Evolutionary conservation across 1,140 invertebrate genomes (phyloP).

Genomic region (Vanessa atalanta): DNA sequence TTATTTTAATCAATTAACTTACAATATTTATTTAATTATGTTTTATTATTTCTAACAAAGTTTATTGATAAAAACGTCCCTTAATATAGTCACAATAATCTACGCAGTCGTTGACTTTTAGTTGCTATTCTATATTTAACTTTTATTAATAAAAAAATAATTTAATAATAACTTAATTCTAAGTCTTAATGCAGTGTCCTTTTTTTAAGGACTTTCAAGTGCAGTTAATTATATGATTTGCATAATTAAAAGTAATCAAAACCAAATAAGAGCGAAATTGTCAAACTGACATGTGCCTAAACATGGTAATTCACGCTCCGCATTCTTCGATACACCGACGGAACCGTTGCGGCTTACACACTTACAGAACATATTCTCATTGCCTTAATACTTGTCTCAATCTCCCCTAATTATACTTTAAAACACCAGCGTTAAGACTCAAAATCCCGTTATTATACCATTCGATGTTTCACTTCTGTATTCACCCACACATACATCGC

Average conservation of each 20-base stretch:
- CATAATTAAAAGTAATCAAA: constrained; percentile 51
- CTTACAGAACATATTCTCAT: constrained; percentile 64
- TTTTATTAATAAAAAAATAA: no score
- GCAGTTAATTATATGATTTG: neutral
- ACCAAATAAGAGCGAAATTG: constrained; percentile 72
- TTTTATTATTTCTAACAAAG: no score
- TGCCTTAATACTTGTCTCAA: constrained; percentile 55
- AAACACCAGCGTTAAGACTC: constrained; percentile 28
- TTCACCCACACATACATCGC: constrained; percentile 53
- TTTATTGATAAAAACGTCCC: no score
- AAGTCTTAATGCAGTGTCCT: no score
- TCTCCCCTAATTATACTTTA: constrained; percentile 31
- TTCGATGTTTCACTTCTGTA: constrained; percentile 44
- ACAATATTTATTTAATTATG: no score
- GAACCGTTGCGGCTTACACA: constrained; percentile 68
- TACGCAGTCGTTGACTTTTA: no score
- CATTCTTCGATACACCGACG: constrained; percentile 76
- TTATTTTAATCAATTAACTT: no score
- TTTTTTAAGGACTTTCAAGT: no score
- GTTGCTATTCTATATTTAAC: no score
- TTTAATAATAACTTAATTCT: no score
- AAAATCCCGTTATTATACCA: constrained; percentile 28
- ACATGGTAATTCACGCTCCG: constrained; percentile 77
- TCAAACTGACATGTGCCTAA: constrained; percentile 76
- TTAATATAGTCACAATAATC: no score